Conservation (phyloP, 2,113 vertebrate genomes). For the Junco hyemalis region DNA sequence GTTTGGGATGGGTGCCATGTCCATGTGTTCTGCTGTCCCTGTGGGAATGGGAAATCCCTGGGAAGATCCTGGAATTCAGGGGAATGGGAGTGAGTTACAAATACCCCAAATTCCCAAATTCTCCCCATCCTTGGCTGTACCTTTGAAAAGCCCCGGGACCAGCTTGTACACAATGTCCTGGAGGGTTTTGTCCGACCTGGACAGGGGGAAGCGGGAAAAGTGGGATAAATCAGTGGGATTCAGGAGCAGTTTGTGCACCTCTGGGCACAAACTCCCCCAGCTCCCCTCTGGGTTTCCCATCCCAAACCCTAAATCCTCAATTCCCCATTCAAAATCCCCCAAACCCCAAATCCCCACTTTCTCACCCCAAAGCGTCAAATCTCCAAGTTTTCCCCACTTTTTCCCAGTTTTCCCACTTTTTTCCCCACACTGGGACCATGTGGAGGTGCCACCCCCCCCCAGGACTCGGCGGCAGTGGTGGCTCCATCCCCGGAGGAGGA, state of each 20-base stretch:
- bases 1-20: fast-evolving
- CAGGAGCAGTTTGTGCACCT: not conserved
- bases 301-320: not conserved
- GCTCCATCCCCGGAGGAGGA: too few relatives aligned
- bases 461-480: too few relatives aligned
- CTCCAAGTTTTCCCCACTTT: not conserved
- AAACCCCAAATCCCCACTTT: not conserved
- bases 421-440: too few relatives aligned
- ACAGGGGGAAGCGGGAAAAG: not conserved
- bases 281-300: not conserved
- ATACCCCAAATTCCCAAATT: not conserved
- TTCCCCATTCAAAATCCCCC: not conserved
- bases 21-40: not conserved
- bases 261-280: too few relatives aligned
- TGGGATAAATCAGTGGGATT: not conserved
- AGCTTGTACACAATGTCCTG: conserved; percentile 96
- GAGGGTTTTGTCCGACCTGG: conserved; percentile 91
- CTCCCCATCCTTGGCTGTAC: conserved; percentile 6
- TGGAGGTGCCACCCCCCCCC: too few relatives aligned
- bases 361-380: too few relatives aligned
- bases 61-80: not conserved
- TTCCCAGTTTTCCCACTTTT: too few relatives aligned
- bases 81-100: not conserved
- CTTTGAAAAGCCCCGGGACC: conserved; percentile 94
- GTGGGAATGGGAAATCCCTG: fast-evolving